Percentiles rank a stretch among this genome's conserved stretches.
Conservation (phyloP, 2,888 invertebrate species). For the Notocelia uddmanniana region DNA sequence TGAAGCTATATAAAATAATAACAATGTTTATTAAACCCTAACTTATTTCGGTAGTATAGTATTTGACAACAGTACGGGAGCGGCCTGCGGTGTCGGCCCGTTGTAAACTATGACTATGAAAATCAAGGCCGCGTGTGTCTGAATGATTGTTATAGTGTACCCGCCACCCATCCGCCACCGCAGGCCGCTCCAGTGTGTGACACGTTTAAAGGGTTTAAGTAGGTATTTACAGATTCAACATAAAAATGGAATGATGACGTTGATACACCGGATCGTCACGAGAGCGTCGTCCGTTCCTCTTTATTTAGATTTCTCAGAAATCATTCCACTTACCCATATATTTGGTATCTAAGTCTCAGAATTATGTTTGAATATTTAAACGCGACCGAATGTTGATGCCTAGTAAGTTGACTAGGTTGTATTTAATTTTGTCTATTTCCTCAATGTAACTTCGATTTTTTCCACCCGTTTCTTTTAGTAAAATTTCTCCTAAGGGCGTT, state of each 20-base stretch:
- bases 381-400: neutral
- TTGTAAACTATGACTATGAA: no score
- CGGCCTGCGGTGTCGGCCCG: no score
- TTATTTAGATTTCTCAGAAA: slow-evolving; percentile 40
- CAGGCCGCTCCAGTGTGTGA: no score
- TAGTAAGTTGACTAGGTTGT: neutral
- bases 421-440: neutral
- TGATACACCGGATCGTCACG: neutral
- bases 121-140: no score
- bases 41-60: no score
- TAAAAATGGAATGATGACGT: neutral
- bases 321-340: slow-evolving; percentile 9
- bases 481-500: neutral
- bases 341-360: neutral
- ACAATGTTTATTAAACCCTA: no score
- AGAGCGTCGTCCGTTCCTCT: slow-evolving; percentile 31
- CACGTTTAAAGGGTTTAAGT: neutral
- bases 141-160: no score
- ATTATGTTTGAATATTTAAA: neutral
- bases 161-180: no score
- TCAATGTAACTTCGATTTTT: neutral
- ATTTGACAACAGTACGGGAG: no score
- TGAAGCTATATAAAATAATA: no score
- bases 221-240: neutral
- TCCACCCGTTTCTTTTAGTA: neutral